phyloP scores from a whole-genome alignment of 2,888 invertebrate genomes.

The Alcis repandata region DNA sequence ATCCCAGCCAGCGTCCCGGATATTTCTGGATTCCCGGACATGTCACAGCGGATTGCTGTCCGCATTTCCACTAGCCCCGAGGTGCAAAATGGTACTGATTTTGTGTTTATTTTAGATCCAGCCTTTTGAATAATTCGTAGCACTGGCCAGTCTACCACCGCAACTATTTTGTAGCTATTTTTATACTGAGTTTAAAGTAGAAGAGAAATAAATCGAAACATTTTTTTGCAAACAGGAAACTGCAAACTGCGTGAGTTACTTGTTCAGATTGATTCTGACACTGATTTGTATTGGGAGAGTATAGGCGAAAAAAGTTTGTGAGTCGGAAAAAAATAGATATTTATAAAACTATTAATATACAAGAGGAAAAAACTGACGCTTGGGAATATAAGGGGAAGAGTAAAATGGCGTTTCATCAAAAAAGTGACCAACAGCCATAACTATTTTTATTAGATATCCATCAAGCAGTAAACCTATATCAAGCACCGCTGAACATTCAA shows the following conservation, averaged over 20 bases:
- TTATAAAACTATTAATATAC: no score
- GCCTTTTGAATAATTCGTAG: constrained; percentile 66
- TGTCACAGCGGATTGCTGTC: constrained; percentile 71
- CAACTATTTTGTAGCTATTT: constrained; percentile 13
- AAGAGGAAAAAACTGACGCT: no score
- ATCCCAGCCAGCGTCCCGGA: constrained; percentile 52
- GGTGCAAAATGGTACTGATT: constrained; percentile 69
- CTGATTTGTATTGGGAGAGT: no score
- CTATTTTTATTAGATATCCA: constrained; percentile 39
- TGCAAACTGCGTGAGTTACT: no score
- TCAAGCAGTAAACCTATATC: constrained; percentile 43
- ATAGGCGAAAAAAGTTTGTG: no score
- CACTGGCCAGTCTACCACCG: constrained; percentile 43
- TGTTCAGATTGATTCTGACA: no score
- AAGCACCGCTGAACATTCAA: constrained; percentile 49
- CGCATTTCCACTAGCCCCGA: constrained; percentile 62
- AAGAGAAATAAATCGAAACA: background rate
- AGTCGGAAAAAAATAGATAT: no score
- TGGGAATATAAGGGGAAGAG: background rate
- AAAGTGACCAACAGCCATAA: constrained; percentile 21
- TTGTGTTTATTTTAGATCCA: constrained; percentile 72
- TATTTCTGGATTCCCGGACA: constrained; percentile 64
- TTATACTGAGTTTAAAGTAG: background rate
- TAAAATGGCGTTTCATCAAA: constrained; percentile 15
- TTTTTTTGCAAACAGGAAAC: background rate